Evolutionary conservation across 2,797 vertebrate species (phyloP).

Genomic region (Crenichthys baileyi): DNA sequence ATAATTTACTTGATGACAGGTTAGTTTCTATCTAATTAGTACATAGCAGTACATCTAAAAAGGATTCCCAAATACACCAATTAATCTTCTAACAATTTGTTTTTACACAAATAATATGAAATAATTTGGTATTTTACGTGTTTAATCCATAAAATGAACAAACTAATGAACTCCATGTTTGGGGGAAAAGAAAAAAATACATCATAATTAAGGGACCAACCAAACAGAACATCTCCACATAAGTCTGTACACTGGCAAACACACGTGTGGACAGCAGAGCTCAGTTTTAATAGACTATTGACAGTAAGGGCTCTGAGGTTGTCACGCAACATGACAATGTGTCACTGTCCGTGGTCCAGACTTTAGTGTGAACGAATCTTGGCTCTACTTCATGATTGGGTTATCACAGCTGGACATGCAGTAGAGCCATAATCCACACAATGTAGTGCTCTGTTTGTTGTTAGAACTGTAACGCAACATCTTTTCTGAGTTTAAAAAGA

Average conservation of each 20-base stretch:
- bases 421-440: slow-evolving; percentile 29
- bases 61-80: not conserved
- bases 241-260: slow-evolving; percentile 32
- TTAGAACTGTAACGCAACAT: slow-evolving; percentile 19
- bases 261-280: slow-evolving; percentile 48
- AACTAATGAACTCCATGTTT: not conserved
- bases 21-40: not conserved
- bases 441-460: slow-evolving; percentile 30
- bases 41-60: not conserved
- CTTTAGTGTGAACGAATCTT: slow-evolving; percentile 39
- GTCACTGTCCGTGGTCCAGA: slow-evolving; percentile 55
- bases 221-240: slow-evolving; percentile 51
- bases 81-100: not conserved
- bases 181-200: not conserved
- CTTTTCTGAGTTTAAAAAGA: slow-evolving; percentile 13
- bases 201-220: slow-evolving; percentile 10
- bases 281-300: slow-evolving; percentile 42
- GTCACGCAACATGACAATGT: slow-evolving; percentile 58
- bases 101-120: not conserved
- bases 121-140: not conserved
- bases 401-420: slow-evolving; percentile 56
- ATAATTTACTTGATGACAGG: not conserved
- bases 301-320: slow-evolving; percentile 43
- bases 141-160: not conserved
- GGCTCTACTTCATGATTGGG: slow-evolving; percentile 42